Conservation (phyloP, 2,888 invertebrate genomes). For the Aethes cnicana region DNA sequence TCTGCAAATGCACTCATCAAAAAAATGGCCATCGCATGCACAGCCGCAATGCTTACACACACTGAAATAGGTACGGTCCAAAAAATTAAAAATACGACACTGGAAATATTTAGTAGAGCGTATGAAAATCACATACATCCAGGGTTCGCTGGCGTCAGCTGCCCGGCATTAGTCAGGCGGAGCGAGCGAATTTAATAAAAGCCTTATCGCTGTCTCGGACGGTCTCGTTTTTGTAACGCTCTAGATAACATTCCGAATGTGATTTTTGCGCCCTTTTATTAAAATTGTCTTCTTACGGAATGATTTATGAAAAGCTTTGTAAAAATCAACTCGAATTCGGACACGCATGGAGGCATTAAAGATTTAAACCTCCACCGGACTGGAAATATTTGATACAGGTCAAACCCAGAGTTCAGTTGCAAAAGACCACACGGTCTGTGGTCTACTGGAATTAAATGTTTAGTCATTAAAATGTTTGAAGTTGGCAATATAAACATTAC, state of each 20-base stretch:
- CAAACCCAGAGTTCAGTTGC: no score
- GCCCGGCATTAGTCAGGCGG: slow-evolving; percentile 76
- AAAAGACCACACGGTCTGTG: no score
- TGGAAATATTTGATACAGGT: no score
- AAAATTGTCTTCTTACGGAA: slow-evolving; percentile 12
- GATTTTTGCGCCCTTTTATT: slow-evolving; percentile 29
- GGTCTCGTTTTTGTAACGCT: slow-evolving; percentile 31
- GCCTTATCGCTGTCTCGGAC: slow-evolving; percentile 45
- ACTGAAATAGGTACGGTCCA: slow-evolving; percentile 28
- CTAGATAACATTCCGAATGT: slow-evolving; percentile 29
- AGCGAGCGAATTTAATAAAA: slow-evolving; percentile 80
- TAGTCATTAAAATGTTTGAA: no score
- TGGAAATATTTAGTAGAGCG: slow-evolving; percentile 48
- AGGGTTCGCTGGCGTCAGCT: slow-evolving; percentile 69
- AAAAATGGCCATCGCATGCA: no score
- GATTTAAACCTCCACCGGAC: no score
- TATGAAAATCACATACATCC: slow-evolving; percentile 47
- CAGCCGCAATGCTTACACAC: slow-evolving; percentile 28
- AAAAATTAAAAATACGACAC: slow-evolving; percentile 34
- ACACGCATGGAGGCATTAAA: no score
- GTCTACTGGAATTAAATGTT: no score
- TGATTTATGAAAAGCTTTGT: slow-evolving; percentile 3
- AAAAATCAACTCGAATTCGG: no score
- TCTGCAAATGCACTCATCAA: no score
- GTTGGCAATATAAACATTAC: no score